Evolutionary conservation across 92 coral and sea anemone species (phyloP), one percentile per base, ranked within the genome.

Genomic region (Siderastrea radians): DNA sequence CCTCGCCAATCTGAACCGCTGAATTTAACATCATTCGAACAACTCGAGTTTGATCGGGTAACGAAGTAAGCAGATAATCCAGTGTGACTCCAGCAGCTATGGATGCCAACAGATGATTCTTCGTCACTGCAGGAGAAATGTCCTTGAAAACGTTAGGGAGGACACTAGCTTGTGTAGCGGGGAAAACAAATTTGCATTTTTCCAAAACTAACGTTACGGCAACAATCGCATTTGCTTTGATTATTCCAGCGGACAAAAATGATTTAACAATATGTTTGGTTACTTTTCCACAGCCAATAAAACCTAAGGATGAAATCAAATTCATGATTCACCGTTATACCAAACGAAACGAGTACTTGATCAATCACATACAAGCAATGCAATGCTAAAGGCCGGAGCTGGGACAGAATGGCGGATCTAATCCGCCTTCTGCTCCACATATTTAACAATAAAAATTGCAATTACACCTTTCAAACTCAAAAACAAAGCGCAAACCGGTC

Each of bases 1-100:
- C 99, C 82, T 97, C 99, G 45, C 99, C 96, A 92, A 94, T 94
- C 82, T 97, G 98, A 11, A 97, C 95, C 0, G 99, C 98, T 2
- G 98, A 90, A 67, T 97, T 97, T 26, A 96, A 85, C 99, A 97
- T 97, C 99, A 97, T 95, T 13, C 99, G 88, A 68, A 91, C 93
- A 0, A 91, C 47, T 5, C 98, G 94, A 71, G 93, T 94, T 79
- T 98, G 78, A 2, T 98, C 99, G 6, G 99, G 99, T 19, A 97
- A 73, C 49, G 95, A 82, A 52, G 92, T 95, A 91, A 95, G 99
- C 65, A 97, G 90, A 58, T 90, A 97, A 82, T 92, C 94, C 64
- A 97, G 60, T 7, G 99, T 95, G 1, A 97, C 99, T 77, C 99
- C 99, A 69, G 99, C 99, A 10, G 99, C 99, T 10, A 96, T 95